Base-by-base conservation (phyloP, 2,113 vertebrate genomes). In the Ibidorhyncha struthersii region DNA sequence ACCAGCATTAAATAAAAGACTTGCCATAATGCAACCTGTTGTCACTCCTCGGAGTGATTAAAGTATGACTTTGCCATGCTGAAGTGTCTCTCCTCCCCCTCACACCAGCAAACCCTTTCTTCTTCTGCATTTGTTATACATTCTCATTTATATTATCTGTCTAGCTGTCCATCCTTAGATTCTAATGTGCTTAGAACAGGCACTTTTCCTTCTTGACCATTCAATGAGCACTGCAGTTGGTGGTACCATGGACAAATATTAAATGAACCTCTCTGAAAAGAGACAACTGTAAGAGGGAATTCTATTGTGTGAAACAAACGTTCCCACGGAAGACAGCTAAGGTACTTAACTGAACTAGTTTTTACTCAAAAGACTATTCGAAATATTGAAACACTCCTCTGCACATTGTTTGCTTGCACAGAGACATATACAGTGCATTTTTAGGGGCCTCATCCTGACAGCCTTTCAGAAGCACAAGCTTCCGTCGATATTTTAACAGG, bases 191-290 rank as follows among this genome's bases (percentile, higher is more conserved):
- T 92, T 86, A 86, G 85, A 96, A 92, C 90, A 86, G 90, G 38
- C 93, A 70, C 80, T 95, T 82, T 81, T 82, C 88, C 96, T 86
- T 96, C 92, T 80, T 91, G 93, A 90, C 78, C 93, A 96, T 96
- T 96, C 90, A 97, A 29, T 6, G 7, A 93, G 90, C 89, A 41
- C 93, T 95, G 96, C 96, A 97, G 88, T 95, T 90, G 94, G 96
- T 86, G 79, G 73, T 81, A 96, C 66, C 85, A 40, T 22, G 71
- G 85, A 73, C 93, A 94, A 96, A 86, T 89, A 95, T 71, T 93
- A 97, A 95, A 95, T 59, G 82, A 97, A 93, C 38, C 71, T 83
- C 62, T 93, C 85, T 97, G 93, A 97, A 97, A 96, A 93, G 92
- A 86, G 74, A 77, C 63, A 82, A 88, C 84, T 66, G 58, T 92